Base-by-base conservation (phyloP, 2,797 vertebrate genomes). In the Pachyuromys duprasi region DNA sequence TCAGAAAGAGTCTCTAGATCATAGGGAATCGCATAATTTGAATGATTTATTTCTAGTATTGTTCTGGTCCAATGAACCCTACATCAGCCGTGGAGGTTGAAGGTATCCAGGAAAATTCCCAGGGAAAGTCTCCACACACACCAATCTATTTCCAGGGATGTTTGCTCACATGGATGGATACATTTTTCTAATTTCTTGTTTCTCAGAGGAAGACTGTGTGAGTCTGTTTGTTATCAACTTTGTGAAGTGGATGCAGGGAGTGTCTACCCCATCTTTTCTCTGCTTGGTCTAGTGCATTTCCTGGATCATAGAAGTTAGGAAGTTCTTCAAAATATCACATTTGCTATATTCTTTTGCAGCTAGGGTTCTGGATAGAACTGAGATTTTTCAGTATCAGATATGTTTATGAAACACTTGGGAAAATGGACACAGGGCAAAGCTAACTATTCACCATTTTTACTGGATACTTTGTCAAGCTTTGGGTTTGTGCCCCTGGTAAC, bases 261-360 rank as follows among this genome's bases (percentile, higher is more conserved):
- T n/a, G 33, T 33, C 22, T 69, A 36, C 12, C 80, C 75, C 62
- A 1, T 60, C 65, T 33, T 80, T 6, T 65, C 8, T 39, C 9
- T 8, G 0, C 22, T 78, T 93, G 22, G 70, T 74, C 26, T 67
- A n/a, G 2, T 62, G 9, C 45, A 17, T 33, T 67, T 80, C 80
- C 26, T 81, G 1, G 67, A n/a, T 8, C 53, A 4, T 14, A 87
- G 31, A 86, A 63, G 31, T 11, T 67, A 39, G 3, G 20, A 57
- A 76, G 45, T 83, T 86, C 31, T 14, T 49, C 33, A 49, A 89
- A 86, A 88, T 89, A 86, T 63, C 36, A 31, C 11, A 42, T 92
- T 93, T 97, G 18, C 79, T 70, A 63, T 42, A 91, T 39, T 96
- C 86, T 70, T 89, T 97, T 95, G 89, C 94, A 96, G 94, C 79